Evolutionary conservation across 53 echinoderm and acorn worm genomes (phyloP).

Genomic region (Astropecten irregularis): DNA sequence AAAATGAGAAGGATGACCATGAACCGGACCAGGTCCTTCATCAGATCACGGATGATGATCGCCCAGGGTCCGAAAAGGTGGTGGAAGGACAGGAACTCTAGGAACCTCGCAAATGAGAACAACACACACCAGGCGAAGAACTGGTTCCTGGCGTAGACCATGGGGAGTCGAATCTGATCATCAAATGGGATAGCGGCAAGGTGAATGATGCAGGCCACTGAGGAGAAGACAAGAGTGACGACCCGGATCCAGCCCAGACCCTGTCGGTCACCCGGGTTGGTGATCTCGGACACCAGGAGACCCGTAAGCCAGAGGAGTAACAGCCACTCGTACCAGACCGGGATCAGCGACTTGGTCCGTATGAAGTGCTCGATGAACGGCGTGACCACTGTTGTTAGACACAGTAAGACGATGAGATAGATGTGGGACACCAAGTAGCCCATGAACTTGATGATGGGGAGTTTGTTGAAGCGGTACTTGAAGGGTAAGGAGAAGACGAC

Average conservation of each 20-base stretch:
- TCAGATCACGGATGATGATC: conserved; percentile 96
- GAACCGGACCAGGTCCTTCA: conserved; percentile 94
- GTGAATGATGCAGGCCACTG: conserved; percentile 81
- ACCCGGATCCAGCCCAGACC: conserved; percentile 96
- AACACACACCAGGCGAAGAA: conserved; percentile 92
- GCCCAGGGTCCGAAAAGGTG: conserved; percentile 99
- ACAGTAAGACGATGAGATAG: conserved; percentile 81
- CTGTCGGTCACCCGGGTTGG: conserved; percentile 87
- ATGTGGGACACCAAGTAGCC: conserved; percentile 90
- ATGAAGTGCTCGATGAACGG: conserved; percentile 85
- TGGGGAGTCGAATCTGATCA: conserved; percentile 21
- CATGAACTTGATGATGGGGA: conserved; percentile 99
- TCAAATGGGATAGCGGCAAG: conserved; percentile 67
- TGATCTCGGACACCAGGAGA: conserved; percentile 82
- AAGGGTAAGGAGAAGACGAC: conserved; percentile 84
- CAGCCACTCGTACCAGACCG: conserved; percentile 93
- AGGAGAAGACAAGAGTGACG: conserved; percentile 78
- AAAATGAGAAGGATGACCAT: conserved; percentile 97
- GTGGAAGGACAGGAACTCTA: conserved; percentile 95
- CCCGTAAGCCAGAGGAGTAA: conserved; percentile 92
- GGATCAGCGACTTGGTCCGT: conserved; percentile 61
- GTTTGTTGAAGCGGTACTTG: conserved; percentile 84
- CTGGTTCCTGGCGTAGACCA: conserved; percentile 88
- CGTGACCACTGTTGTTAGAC: conserved; percentile 84
- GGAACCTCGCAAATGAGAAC: conserved; percentile 81